phyloP scores from a whole-genome alignment of 1,140 invertebrate species.

The Micrasema longulum region DNA sequence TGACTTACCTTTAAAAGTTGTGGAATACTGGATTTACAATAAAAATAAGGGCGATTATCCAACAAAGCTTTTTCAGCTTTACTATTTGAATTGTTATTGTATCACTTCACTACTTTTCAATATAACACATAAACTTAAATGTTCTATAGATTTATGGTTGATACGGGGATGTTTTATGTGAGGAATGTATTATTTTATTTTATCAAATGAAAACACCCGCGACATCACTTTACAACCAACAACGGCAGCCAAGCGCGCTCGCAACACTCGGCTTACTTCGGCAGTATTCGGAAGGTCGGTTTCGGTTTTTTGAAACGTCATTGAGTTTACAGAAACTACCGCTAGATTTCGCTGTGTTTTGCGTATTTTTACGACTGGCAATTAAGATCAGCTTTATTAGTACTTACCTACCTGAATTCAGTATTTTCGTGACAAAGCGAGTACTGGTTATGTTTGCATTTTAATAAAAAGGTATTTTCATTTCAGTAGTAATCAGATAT shows the following conservation, averaged over 20 bases:
- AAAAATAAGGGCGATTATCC: constrained; percentile 31
- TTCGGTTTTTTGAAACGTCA: constrained; percentile 7
- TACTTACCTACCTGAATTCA: background rate
- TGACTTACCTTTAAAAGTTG: constrained; percentile 15
- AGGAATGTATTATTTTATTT: background rate
- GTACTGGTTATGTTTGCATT: background rate
- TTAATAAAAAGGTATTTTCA: background rate
- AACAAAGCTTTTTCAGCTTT: background rate
- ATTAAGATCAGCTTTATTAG: background rate
- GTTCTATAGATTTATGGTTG: background rate
- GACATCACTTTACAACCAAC: background rate
- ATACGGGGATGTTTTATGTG: constrained; percentile 14
- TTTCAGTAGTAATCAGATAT: background rate
- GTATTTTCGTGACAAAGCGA: background rate
- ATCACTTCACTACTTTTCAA: background rate
- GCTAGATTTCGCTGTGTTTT: background rate
- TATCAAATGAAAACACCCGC: constrained; percentile 14
- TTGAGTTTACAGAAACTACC: constrained; percentile 12
- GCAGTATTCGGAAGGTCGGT: constrained; percentile 19
- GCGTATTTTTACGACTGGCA: constrained; percentile 7
- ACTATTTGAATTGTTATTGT: background rate
- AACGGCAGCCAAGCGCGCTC: constrained; percentile 9
- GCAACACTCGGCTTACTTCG: background rate
- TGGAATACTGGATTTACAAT: constrained; percentile 7
- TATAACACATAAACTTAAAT: background rate